Evolutionary conservation across 2,113 vertebrate genomes (phyloP), one percentile per base, ranked within the genome.

Genomic region (Varanus salvator): DNA sequence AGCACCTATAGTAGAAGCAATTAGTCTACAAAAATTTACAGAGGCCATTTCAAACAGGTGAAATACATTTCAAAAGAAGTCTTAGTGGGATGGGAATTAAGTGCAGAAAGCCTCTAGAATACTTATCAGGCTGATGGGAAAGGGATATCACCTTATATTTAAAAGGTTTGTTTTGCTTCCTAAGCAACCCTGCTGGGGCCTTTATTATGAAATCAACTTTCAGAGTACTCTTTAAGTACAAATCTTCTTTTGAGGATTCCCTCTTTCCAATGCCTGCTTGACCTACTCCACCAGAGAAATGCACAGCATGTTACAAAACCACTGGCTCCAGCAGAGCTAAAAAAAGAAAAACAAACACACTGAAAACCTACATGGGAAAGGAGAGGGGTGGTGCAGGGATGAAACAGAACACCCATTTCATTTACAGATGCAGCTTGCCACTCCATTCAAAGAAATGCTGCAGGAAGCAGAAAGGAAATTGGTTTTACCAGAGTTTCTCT

Each of bases 281-380:
- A 89, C 31, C 31, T 76, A 34, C 71, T 66, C 86, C 86, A 54
- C 82, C 25, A 89, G 57, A 89, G 82, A 85, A 89, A 89, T 50
- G 74, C 82, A 69, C 82, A 89, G 82, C 88, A 78, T 78, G 82
- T 84, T 66, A 84, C 88, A 89, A 84, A 77, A 81, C 50, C 80
- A 74, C 78, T 9, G 69, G 52, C 80, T 52, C 44, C n/a, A 68
- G 31, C 82, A 52, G n/a, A 85, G 88, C 72, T 85, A 52, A 77
- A 48, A 48, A 76, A 89, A 11, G 3, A 25, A 87, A 85, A 80
- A 80, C 66, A 85, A 90, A 48, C 64, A 87, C 80, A 8, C 64
- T 1, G 44, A 85, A 89, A 64, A 50, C 29, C 80, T 66, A 84
- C 48, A 12, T 66, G 82, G 81, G 52, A 66, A 84, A 89, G 52